phyloP scores from a whole-genome alignment of 2,888 invertebrate species.

The Cosmopolites sordidus region DNA sequence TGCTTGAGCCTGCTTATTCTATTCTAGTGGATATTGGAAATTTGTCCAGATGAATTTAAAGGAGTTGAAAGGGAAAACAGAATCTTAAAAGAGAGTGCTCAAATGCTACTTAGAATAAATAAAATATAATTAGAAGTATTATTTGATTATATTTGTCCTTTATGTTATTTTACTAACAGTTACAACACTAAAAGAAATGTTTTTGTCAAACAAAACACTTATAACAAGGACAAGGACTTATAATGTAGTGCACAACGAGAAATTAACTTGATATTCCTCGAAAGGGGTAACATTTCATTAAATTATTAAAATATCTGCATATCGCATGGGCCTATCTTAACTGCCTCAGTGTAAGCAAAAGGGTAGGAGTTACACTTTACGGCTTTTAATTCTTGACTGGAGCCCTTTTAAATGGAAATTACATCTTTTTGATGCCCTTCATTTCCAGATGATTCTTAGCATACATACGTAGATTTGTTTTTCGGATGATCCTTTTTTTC shows the following conservation, averaged over 20 bases:
- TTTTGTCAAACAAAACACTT: too few species aligned
- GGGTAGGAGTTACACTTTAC: conserved; percentile 24
- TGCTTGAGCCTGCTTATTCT: too few species aligned
- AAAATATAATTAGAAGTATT: too few species aligned
- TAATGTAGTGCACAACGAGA: conserved; percentile 6
- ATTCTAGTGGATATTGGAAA: too few species aligned
- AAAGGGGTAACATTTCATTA: conserved; percentile 36
- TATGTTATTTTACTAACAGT: too few species aligned
- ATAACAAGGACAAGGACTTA: too few species aligned
- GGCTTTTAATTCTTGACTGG: conserved; percentile 24
- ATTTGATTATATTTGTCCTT: too few species aligned
- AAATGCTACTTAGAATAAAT: too few species aligned
- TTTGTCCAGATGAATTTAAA: too few species aligned
- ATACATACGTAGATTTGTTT: conserved; percentile 10
- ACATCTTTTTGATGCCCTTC: conserved; percentile 12
- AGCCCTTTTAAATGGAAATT: conserved; percentile 25
- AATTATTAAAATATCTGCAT: conserved; percentile 34
- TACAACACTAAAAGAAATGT: too few species aligned
- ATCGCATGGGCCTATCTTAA: conserved; percentile 27
- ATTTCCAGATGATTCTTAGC: conserved; percentile 12
- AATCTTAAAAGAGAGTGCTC: too few species aligned
- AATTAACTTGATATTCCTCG: conserved; percentile 30
- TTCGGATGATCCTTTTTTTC: not conserved
- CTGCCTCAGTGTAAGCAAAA: conserved; percentile 21
- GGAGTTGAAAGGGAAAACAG: too few species aligned